Evolutionary conservation across 2,797 vertebrate genomes (phyloP).

Genomic region (Emys orbicularis): DNA sequence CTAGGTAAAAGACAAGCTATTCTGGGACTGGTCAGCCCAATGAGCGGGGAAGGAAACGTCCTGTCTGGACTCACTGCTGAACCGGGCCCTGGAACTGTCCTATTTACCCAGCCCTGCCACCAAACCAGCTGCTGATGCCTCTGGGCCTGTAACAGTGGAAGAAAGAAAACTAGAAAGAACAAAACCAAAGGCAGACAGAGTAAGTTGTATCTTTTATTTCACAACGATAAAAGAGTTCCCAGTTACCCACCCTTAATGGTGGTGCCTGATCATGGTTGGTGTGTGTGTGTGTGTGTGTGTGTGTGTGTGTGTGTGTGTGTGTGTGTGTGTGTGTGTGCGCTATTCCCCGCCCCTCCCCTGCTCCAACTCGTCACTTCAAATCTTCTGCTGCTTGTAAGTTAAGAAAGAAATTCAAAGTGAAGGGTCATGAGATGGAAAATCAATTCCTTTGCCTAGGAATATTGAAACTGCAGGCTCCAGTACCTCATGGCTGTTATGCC

Average conservation of each 20-base stretch:
- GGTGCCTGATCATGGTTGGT: too few relatives aligned
- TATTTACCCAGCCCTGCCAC: background rate
- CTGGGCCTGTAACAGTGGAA: background rate
- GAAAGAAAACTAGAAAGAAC: background rate
- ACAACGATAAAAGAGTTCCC: background rate
- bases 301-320: background rate
- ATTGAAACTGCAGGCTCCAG: background rate
- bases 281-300: too few relatives aligned
- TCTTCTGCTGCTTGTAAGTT: background rate
- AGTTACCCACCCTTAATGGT: background rate
- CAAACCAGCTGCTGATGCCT: background rate
- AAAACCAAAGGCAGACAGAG: background rate
- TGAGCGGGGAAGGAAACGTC: background rate
- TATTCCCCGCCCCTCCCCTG: background rate
- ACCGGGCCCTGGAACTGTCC: background rate
- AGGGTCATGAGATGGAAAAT: background rate
- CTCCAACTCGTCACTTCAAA: background rate
- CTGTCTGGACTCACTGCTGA: background rate
- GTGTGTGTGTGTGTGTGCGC: background rate
- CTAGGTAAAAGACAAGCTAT: background rate
- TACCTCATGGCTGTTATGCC: background rate
- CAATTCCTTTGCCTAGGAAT: background rate
- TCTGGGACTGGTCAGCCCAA: background rate
- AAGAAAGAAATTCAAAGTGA: background rate
- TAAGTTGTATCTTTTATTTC: background rate